These are phyloP conservation scores for Gymnoscopelus microlampas DNA, from an alignment of 2,797 vertebrate species.

Conservation along the genomic window DNA sequence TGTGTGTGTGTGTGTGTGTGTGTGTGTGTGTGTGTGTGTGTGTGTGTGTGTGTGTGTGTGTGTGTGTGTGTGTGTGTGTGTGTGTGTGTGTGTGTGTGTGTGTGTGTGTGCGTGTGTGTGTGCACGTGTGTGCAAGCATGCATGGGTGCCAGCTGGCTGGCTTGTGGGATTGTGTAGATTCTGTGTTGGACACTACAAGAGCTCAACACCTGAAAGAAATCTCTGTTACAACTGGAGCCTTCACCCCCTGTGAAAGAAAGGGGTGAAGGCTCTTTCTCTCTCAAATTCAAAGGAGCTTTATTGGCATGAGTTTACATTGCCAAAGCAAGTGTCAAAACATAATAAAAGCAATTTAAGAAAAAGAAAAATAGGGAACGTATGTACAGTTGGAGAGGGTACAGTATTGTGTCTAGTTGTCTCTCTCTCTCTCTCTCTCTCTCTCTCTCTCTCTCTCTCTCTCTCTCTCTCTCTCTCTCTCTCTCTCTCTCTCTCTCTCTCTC, in stretches of 20 bases:
- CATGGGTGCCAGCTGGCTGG: conserved; percentile 35
- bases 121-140: no score
- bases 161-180: conserved; percentile 68
- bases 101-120: conserved; percentile 5
- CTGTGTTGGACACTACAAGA: conserved; percentile 66
- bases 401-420: background rate
- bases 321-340: no score
- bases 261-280: conserved; percentile 31
- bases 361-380: no score
- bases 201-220: conserved; percentile 63
- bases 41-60: conserved; percentile 23
- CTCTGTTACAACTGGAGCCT: conserved; percentile 60
- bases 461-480: background rate
- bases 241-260: conserved; percentile 57
- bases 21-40: conserved; percentile 4
- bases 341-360: no score
- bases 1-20: background rate
- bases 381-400: no score
- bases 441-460: background rate
- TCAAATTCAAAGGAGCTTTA: conserved; percentile 31
- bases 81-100: conserved; percentile 4
- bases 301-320: background rate
- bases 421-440: background rate
- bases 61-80: background rate
- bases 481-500: background rate